Base-by-base conservation (phyloP, 2,888 invertebrate genomes). In the Myopa testacea region DNA sequence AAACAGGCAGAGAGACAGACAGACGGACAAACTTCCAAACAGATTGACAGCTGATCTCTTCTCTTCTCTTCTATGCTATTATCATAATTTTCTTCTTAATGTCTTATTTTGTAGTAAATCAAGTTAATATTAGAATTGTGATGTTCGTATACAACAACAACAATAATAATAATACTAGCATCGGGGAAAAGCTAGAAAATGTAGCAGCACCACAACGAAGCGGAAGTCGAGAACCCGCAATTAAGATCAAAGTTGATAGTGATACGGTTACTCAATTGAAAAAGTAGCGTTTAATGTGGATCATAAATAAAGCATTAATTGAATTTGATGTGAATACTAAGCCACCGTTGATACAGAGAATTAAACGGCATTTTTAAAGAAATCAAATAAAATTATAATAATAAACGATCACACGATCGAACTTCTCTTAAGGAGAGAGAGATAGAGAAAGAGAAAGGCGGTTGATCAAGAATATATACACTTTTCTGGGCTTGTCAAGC, bases 51-150 rank as follows among this genome's bases (percentile, higher is more conserved):
- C 16, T 52, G n/a, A 50, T 55, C 60, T 38, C 52, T 55, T 19
- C 26, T 38, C 52, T 55, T 19, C 26, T 70, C 52, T 70, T 45
- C n/a, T 58, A 40, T 58, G 70, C 50, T 63, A 58, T 55, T 52
- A 69, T 52, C 62, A 62, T 58, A 38, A 63, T 70, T 70, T 69
- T 60, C 70, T 75, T 52, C 62, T 67, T 75, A 75, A 63, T 75
- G 78, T 62, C 67, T 63, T 63, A 37, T 58, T 62, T 69, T 78
- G 70, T 58, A 65, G 70, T 45, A 74, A 75, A 78, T 75, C 75
- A 70, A 75, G 70, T 63, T 69, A 77, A 60, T 68, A 73, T 16
- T 19, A 60, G 73, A 68, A 60, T 77, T 68, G 74, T 77, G 58
- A 78, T 67, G 60, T 12, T 78, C 72, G 16, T 34, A 55, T 70